Evolutionary conservation across 2,113 vertebrate genomes (phyloP).

Genomic region (Alosa alosa): DNA sequence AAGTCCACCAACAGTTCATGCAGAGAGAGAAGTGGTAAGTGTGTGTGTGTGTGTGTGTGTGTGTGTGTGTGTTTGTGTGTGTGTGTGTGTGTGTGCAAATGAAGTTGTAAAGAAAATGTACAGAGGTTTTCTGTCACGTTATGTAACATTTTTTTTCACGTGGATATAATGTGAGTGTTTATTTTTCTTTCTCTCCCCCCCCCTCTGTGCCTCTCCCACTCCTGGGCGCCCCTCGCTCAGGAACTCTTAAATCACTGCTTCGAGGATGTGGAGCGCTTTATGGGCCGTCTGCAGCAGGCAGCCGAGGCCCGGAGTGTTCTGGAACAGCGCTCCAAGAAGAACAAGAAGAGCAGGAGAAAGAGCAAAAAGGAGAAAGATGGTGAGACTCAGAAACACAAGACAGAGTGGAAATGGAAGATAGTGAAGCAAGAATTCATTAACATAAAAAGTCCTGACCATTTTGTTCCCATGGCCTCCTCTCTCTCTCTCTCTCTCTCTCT

Average conservation of each 20-base stretch:
- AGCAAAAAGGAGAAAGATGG: slow-evolving; percentile 50
- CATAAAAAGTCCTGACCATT: neutral
- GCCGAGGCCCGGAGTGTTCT: slow-evolving; percentile 76
- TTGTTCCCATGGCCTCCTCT: neutral
- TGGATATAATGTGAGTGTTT: neutral
- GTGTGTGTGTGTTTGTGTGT: neutral
- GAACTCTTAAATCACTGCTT: slow-evolving; percentile 84
- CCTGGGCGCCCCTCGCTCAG: slow-evolving; percentile 50
- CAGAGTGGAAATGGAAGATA: neutral
- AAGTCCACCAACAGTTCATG: slow-evolving; percentile 40
- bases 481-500: too few relatives aligned
- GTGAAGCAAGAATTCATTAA: neutral
- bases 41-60: slow-evolving; percentile 14
- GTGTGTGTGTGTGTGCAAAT: neutral
- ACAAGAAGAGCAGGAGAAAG: slow-evolving; percentile 55
- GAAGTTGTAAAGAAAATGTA: neutral
- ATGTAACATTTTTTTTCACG: neutral
- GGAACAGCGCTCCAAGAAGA: slow-evolving; percentile 68
- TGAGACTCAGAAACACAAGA: slow-evolving; percentile 33
- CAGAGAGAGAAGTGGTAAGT: slow-evolving; percentile 74
- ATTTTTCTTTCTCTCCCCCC: neutral
- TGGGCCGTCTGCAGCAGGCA: slow-evolving; percentile 75
- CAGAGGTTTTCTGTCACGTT: neutral
- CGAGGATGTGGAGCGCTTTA: slow-evolving; percentile 81
- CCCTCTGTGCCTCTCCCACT: neutral